Percentiles rank a stretch among this genome's conserved stretches.
phyloP scores from a whole-genome alignment of 2,888 invertebrate species.

The Blomia tropicalis region DNA sequence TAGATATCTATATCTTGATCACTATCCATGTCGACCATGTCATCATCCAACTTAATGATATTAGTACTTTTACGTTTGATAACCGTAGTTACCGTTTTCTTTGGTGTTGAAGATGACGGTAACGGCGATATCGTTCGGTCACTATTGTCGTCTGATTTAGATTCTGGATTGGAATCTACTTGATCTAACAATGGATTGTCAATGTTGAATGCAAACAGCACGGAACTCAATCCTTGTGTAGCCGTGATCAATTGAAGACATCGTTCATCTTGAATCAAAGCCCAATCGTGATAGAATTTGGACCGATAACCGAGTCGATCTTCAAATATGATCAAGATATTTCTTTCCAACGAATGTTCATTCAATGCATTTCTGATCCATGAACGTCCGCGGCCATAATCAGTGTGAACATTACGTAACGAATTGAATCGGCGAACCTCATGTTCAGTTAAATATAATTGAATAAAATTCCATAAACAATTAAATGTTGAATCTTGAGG shows the following conservation, averaged over 20 bases:
- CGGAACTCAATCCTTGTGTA: slow-evolving; percentile 64
- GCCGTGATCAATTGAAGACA: slow-evolving; percentile 62
- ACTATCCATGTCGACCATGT: slow-evolving; percentile 9
- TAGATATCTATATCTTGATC: not conserved
- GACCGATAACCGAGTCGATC: slow-evolving; percentile 38
- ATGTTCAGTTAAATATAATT: slow-evolving; percentile 59
- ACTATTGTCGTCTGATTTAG: no score
- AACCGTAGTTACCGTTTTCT: not conserved
- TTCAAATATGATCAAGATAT: slow-evolving; percentile 56
- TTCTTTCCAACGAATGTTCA: slow-evolving; percentile 63
- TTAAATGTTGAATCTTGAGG: no score
- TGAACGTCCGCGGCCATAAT: slow-evolving; percentile 64
- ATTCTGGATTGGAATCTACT: not conserved
- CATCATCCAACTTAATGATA: slow-evolving; percentile 6
- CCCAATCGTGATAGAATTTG: slow-evolving; percentile 68
- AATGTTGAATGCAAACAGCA: slow-evolving; percentile 78
- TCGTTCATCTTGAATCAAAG: slow-evolving; percentile 64
- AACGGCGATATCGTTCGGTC: no score
- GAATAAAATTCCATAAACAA: slow-evolving; percentile 39
- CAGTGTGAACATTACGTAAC: slow-evolving; percentile 39
- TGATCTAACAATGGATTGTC: slow-evolving; percentile 51
- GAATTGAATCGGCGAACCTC: slow-evolving; percentile 68
- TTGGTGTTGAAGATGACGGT: no score
- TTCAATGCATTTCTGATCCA: slow-evolving; percentile 78
- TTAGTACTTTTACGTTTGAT: not conserved